Evolutionary conservation across 2,797 vertebrate genomes (phyloP), one percentile per base, ranked within the genome.

Genomic region (Propithecus deckenii): DNA sequence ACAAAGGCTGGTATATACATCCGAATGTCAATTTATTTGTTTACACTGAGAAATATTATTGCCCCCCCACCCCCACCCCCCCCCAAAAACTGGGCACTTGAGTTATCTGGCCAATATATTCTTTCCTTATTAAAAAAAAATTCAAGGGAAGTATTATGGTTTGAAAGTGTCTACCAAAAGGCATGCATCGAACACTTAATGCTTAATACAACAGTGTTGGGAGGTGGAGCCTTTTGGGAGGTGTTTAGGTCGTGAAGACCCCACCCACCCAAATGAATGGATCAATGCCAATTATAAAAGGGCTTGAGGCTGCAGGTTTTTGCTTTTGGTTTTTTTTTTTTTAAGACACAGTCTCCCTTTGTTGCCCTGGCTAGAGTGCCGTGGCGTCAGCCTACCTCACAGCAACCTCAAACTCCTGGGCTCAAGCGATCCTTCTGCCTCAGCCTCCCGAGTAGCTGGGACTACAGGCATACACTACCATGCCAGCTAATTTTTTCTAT

Each of bases 21-120:
- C 61, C 25, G 30, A 95, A 78, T 61, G 28, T 14, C 59, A 55
- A 8, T 83, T 46, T 55, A 92, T 61, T 89, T 71, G 91, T 81
- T 95, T 74, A 72, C 38, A 84, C 20, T 32, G 41, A 80, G 57
- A 96, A 83, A 61, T 89, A 79, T 72, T 59, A 83, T 78, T 89
- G 7, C 57, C 23, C 23, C 55, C 50, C 50, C 15, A 5, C 15
- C 15, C 14, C 5, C 41, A 41, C 50, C 9, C 57, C 23, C 23
- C 22, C 7, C 78, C 50, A 75, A 89, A 50, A 96, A 35, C 22
- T 84, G 20, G 10, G 11, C 3, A 57, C 65, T 91, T 52, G n/a
- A 74, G 6, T 89, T 89, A 22, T 78, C 48, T 67, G 15, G 71
- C 13, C 46, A 28, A 86, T 12, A 22, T 80, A 65, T 14, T 72